Percentiles rank a stretch among this genome's conserved stretches.
phyloP scores from a whole-genome alignment of 2,888 invertebrate genomes.

The Baronia brevicornis region DNA sequence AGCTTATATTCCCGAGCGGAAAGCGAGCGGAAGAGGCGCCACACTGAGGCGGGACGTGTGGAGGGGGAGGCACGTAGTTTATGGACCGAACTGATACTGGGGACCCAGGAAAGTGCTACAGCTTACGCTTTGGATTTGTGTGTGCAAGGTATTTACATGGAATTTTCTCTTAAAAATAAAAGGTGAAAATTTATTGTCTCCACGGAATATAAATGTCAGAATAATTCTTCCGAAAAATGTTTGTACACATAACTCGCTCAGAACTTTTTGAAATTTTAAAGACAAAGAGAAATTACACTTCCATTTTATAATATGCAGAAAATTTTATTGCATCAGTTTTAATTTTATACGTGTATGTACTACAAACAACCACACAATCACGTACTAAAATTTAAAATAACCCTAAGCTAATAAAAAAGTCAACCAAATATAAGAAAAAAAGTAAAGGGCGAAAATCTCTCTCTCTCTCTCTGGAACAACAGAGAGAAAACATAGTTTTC shows the following conservation, averaged over 20 bases:
- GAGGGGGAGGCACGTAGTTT: slow-evolving; percentile 46
- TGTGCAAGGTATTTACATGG: slow-evolving; percentile 59
- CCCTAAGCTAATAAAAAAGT: too few species aligned
- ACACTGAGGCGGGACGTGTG: slow-evolving; percentile 19
- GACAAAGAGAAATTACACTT: background rate
- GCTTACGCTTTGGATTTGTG: slow-evolving; percentile 67
- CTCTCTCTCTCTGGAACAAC: too few species aligned
- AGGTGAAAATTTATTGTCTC: slow-evolving; percentile 24
- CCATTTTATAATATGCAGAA: background rate
- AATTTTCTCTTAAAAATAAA: slow-evolving; percentile 36
- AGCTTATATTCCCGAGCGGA: slow-evolving; percentile 57
- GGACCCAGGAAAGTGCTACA: slow-evolving; percentile 62
- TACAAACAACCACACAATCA: too few species aligned
- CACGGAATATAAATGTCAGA: slow-evolving; percentile 14
- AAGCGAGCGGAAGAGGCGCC: slow-evolving; percentile 33
- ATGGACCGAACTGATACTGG: slow-evolving; percentile 71
- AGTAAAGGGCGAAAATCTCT: too few species aligned
- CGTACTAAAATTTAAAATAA: too few species aligned
- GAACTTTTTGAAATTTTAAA: background rate
- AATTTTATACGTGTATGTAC: too few species aligned
- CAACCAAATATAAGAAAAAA: too few species aligned
- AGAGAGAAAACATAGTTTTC: too few species aligned
- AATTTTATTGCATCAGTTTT: too few species aligned
- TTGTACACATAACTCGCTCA: background rate
- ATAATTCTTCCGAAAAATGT: slow-evolving; percentile 15